Evolutionary conservation across 2,797 vertebrate genomes (phyloP).

Genomic region (Pseudochromis fuscus): DNA sequence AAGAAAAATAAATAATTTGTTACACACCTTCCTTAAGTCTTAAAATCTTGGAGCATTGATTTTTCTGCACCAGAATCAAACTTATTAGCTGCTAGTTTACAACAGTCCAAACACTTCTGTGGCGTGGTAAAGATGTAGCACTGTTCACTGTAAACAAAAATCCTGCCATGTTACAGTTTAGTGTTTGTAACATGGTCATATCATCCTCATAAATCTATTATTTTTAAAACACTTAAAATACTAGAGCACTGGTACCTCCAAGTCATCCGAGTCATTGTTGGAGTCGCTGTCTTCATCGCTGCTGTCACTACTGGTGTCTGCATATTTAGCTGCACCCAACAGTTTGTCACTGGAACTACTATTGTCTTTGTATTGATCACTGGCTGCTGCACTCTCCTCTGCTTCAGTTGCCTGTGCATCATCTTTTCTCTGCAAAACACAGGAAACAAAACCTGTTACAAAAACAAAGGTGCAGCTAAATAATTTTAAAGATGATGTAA

Average conservation of each 20-base stretch:
- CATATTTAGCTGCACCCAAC: slow-evolving; percentile 35
- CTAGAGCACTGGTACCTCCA: too few species aligned
- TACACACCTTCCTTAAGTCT: background rate
- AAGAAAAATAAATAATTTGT: too few species aligned
- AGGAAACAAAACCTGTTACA: background rate
- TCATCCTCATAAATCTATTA: too few species aligned
- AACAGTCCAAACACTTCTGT: too few species aligned
- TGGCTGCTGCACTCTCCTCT: slow-evolving; percentile 14
- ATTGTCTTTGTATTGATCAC: slow-evolving; percentile 13
- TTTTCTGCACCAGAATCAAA: too few species aligned
- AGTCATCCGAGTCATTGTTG: slow-evolving; percentile 36
- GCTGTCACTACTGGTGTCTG: slow-evolving; percentile 43
- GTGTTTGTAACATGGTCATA: too few species aligned
- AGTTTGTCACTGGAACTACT: slow-evolving; percentile 34
- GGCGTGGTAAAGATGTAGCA: too few species aligned
- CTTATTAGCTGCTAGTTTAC: too few species aligned
- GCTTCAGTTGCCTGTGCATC: slow-evolving; percentile 10
- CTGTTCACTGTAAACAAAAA: too few species aligned
- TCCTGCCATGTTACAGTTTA: too few species aligned
- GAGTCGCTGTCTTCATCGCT: slow-evolving; percentile 60
- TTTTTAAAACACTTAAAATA: too few species aligned
- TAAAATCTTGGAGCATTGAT: too few species aligned
- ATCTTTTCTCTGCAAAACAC: slow-evolving; percentile 42
- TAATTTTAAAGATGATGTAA: background rate
- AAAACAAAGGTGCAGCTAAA: background rate